Percentiles rank a stretch among this genome's conserved stretches.
These are phyloP conservation scores for Aricia artaxerxes DNA, from an alignment of 2,888 invertebrate species.

Conservation along the genomic window DNA sequence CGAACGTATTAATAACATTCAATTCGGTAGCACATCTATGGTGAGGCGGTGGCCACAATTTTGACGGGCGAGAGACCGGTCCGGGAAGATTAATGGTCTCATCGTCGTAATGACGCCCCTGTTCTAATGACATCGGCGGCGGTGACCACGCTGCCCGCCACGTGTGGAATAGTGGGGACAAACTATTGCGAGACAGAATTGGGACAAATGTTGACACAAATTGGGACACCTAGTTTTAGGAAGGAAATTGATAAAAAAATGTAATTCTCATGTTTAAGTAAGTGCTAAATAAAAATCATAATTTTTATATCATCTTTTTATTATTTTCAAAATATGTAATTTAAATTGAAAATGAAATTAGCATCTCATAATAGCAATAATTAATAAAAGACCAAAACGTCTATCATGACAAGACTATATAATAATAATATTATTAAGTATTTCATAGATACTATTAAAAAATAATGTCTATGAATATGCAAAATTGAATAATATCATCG, in stretches of 20 bases:
- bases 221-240: not conserved
- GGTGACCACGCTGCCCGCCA: constrained; percentile 46
- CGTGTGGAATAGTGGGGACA: not conserved
- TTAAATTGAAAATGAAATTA: too few species aligned
- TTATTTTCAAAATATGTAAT: too few species aligned
- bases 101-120: constrained; percentile 79
- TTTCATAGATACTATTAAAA: too few species aligned
- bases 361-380: too few species aligned
- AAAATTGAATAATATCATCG: not conserved
- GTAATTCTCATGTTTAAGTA: too few species aligned
- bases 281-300: too few species aligned
- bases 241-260: too few species aligned
- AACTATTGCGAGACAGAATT: not conserved
- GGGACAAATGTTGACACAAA: not conserved
- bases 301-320: too few species aligned
- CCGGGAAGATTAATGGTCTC: constrained; percentile 77
- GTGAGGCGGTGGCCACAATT: constrained; percentile 72
- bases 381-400: too few species aligned
- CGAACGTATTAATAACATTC: constrained; percentile 44
- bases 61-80: constrained; percentile 76
- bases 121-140: constrained; percentile 76
- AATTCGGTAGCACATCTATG: constrained; percentile 52
- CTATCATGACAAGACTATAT: too few species aligned
- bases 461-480: not conserved
- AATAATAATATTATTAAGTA: too few species aligned